phyloP scores from a whole-genome alignment of 1,140 invertebrate species.

The Anoplophora glabripennis region DNA sequence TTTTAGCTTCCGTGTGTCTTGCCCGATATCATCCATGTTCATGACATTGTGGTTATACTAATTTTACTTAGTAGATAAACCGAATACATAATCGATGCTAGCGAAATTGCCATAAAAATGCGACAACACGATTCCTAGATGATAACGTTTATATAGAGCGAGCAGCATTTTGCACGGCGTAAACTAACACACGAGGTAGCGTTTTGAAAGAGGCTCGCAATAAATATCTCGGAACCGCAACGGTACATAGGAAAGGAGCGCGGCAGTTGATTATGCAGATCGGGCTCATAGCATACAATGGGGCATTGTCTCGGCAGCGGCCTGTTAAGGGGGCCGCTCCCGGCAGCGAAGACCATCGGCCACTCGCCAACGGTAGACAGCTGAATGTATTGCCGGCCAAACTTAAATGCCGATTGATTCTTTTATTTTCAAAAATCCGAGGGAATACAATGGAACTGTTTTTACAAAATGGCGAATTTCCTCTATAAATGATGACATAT shows the following conservation, averaged over 20 bases:
- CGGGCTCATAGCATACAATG: conserved; percentile 29
- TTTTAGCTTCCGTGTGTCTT: too few relatives aligned
- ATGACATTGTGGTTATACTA: too few relatives aligned
- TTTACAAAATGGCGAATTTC: background rate
- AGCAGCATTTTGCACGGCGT: too few relatives aligned
- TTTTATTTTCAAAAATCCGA: conserved; percentile 20
- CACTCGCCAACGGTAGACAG: conserved; percentile 18
- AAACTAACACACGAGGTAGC: too few relatives aligned
- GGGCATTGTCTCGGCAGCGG: conserved; percentile 31
- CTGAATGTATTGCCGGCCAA: conserved; percentile 22
- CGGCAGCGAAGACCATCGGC: conserved; percentile 12
- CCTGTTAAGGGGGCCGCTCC: conserved; percentile 12
- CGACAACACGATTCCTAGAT: too few relatives aligned
- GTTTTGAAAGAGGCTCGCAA: too few relatives aligned
- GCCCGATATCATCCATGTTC: too few relatives aligned
- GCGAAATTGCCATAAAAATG: too few relatives aligned
- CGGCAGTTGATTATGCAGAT: conserved; percentile 37
- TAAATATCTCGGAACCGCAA: background rate
- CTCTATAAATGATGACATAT: conserved; percentile 7
- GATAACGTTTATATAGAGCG: too few relatives aligned
- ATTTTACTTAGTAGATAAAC: too few relatives aligned
- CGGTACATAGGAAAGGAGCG: conserved; percentile 22
- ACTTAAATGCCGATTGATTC: conserved; percentile 24
- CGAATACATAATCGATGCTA: too few relatives aligned
- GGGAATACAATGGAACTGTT: conserved; percentile 13